Evolutionary conservation across 2,113 vertebrate species (phyloP), one percentile per base, ranked within the genome.

Genomic region (Platichthys stellatus): DNA sequence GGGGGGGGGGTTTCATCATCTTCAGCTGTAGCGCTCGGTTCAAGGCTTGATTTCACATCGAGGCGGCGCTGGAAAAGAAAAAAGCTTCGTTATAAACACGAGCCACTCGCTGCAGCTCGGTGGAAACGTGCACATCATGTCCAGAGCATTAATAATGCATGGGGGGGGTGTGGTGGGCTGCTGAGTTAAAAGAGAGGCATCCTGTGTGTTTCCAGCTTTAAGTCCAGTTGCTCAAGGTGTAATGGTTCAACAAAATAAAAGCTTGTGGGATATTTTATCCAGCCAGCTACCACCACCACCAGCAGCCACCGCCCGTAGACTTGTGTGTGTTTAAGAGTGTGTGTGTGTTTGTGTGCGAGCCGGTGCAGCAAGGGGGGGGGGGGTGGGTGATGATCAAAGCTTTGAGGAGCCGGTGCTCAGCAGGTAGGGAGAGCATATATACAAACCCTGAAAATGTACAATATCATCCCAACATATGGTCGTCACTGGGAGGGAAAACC

Each of bases 351-450:
- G 20, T 21, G 62, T 63, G 6, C 3, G 40, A 5, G 23, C 43
- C 38, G 49, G 28, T 49, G 28, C 26, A 13, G 18, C 6, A 8
- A 1, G 2, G 10, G 26, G 13, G n/a, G 66, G 13, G 72, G 47
- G 53, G 23, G 4, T 26, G 40, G 57, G 18, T 63, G 35, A 59
- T 75, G 78, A 88, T 88, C 87, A 91, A 92, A 89, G 88, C 63
- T 18, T 21, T 45, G 38, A 78, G 74, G 77, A 89, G 88, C 86
- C 80, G 72, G 75, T 61, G 56, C 89, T 88, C 85, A 89, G 88
- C 85, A 90, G 83, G 90, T 84, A 38, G 63, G 31, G 67, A 74
- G 67, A 35, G 47, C 70, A 45, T 70, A 45, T 70, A 58, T 69
- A 78, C 83, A 86, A 82, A 76, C 51, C 65, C 57, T 65, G 56